Evolutionary conservation across 2,888 invertebrate genomes (phyloP), one percentile per base, ranked within the genome.

Genomic region (Plagodis dolabraria): DNA sequence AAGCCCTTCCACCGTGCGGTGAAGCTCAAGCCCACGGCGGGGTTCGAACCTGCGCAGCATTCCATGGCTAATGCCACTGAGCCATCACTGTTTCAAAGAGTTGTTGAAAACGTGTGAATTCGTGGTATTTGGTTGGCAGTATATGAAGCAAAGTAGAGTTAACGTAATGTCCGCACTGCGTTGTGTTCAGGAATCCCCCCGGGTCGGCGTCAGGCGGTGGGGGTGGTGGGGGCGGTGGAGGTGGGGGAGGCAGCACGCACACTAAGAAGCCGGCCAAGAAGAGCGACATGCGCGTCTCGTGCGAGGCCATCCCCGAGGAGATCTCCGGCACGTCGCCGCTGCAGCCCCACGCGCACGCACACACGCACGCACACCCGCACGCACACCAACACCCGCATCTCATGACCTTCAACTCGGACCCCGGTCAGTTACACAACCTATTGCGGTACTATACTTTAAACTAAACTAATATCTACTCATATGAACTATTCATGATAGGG

Each of bases 241-340:
- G 36, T 5, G 36, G 36, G 69, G 70, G 79, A 61, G 75, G 69
- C 10, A n/a, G 42, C 6, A 2, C 94, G 93, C 83, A 88, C 49
- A 63, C 67, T 33, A 95, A 94, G 80, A 95, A 96, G 82, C 94
- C 94, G 60, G 86, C 87, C 50, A 97, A 97, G 89, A 95, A 94
- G 70, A 96, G 96, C 86, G 97, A 96, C 85, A 95, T 95, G 94
- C 94, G 97, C 70, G 96, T 96, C 12, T 97, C 97, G 80, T 97
- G 97, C 85, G 97, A 97, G 88, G 97, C 97, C 57, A 98, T 98
- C 77, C 97, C 97, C 8, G 97, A 98, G 89, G 97, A 98, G 93
- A 97, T 96, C 78, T 94, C 94, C 86, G 94, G 96, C 85, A 95
- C 95, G 8, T 96, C 96, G 33, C 96, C 96, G 35, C 96, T 95